Evolutionary conservation across 2,888 invertebrate species (phyloP).

Genomic region (Metalampra italica): DNA sequence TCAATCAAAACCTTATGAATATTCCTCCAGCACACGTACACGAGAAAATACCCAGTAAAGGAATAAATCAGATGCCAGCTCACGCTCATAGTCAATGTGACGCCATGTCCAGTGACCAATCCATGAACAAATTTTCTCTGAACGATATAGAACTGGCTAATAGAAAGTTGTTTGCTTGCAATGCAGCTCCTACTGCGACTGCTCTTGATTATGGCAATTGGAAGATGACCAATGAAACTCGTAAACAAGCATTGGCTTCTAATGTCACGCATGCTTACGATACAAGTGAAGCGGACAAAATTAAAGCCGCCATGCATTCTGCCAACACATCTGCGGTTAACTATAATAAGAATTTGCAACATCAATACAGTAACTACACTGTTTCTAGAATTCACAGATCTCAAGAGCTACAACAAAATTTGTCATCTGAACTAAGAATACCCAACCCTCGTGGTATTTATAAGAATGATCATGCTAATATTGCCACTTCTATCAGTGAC

Average conservation of each 20-base stretch:
- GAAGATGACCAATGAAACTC: slow-evolving; percentile 56
- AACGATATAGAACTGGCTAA: slow-evolving; percentile 67
- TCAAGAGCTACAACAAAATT: slow-evolving; percentile 55
- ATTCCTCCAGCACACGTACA: slow-evolving; percentile 44
- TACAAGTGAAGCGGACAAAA: slow-evolving; percentile 47
- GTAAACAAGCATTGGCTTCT: slow-evolving; percentile 59
- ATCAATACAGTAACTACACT: slow-evolving; percentile 54
- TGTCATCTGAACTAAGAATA: slow-evolving; percentile 59
- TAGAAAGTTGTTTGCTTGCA: slow-evolving; percentile 61
- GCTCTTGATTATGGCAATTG: slow-evolving; percentile 67
- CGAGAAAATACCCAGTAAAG: slow-evolving; percentile 41
- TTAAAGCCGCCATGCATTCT: slow-evolving; percentile 43
- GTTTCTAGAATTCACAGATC: slow-evolving; percentile 47
- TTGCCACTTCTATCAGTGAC: slow-evolving; percentile 38
- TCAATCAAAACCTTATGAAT: slow-evolving; percentile 9
- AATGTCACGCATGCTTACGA: slow-evolving; percentile 59
- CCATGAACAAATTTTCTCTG: slow-evolving; percentile 55
- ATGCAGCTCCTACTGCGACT: slow-evolving; percentile 37
- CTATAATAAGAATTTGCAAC: slow-evolving; percentile 61
- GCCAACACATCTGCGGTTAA: slow-evolving; percentile 41
- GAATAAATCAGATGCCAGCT: slow-evolving; percentile 47
- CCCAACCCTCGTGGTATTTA: slow-evolving; percentile 60
- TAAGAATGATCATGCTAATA: slow-evolving; percentile 48
- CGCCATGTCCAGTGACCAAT: slow-evolving; percentile 40
- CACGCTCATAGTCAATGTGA: slow-evolving; percentile 65